Evolutionary conservation across 2,797 vertebrate genomes (phyloP), one percentile per base, ranked within the genome.

Genomic region (Phrynocephalus vlangalii): DNA sequence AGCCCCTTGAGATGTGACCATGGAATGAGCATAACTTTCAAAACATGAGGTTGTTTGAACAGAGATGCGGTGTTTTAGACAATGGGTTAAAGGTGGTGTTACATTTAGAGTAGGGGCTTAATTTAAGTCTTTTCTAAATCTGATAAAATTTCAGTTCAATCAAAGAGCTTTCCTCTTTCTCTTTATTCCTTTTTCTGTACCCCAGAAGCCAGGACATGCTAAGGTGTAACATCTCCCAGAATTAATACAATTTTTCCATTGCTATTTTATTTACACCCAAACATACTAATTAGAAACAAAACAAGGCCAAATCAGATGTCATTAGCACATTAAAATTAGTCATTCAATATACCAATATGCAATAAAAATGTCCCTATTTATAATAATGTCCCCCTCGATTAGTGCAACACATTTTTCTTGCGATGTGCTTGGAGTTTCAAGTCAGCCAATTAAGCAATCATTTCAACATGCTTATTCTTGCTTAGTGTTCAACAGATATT

Each of bases 401-500:
- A 33, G 24, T 56, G 66, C n/a, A 63, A 1, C 0, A 0, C 1
- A 0, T 68, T 68, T 71, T 52, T 79, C 26, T 33, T 83, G 8
- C 77, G 88, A 78, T 0, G 0, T 38, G 3, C 56, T 90, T 73
- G 6, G 1, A 1, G 84, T 91, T 91, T 85, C 67, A 79, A 89
- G 30, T 38, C 70, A 71, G 38, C 80, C 52, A 73, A 78, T 33
- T 67, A 79, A 90, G 68, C 16, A 20, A 33, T 86, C 44, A 79
- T 92, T 90, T 90, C 73, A 87, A 79, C 79, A 88, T 4, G 5
- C 1, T 66, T 16, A 15, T 86, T 89, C 89, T 73, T 78, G n/a
- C 84, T 86, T 85, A 56, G 82, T 81, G 50, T 89, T 78, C 71
- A 83, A 78, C 0, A 1, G 38, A 80, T 91, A 86, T 92, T 93